phyloP scores from a whole-genome alignment of 2,113 vertebrate genomes.

The Enhydra lutris region DNA sequence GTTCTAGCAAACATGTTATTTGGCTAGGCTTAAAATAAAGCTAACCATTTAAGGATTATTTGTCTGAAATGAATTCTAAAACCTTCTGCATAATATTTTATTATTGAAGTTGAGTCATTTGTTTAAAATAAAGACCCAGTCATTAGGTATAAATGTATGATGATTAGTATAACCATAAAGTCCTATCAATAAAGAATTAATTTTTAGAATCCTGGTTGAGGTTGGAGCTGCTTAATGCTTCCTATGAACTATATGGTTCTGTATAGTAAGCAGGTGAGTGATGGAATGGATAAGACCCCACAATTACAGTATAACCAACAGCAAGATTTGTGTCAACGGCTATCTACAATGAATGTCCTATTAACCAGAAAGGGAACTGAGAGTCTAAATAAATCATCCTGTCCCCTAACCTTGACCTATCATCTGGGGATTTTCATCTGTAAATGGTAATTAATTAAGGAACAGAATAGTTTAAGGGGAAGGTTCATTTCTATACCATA shows the following conservation, averaged over 20 bases:
- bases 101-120: slow-evolving; percentile 16
- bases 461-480: background rate
- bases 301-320: background rate
- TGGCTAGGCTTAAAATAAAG: slow-evolving; percentile 25
- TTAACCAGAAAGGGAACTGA: background rate
- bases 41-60: slow-evolving; percentile 40
- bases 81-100: slow-evolving; percentile 11
- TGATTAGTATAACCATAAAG: background rate
- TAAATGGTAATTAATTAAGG: slow-evolving; percentile 42
- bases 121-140: background rate
- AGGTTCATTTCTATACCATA: background rate
- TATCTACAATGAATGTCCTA: background rate
- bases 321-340: background rate
- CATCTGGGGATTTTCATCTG: background rate
- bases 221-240: background rate
- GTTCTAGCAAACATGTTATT: slow-evolving; percentile 54
- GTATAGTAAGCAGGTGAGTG: background rate
- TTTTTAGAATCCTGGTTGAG: background rate
- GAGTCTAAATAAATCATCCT: background rate
- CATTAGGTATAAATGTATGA: slow-evolving; percentile 63
- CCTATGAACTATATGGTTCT: background rate
- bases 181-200: background rate
- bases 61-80: slow-evolving; percentile 17
- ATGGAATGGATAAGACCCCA: background rate
- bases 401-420: background rate